These are phyloP conservation scores for Catalaphyllia jardinei DNA, from an alignment of 64 coral and sea anemone species.

Conservation along the genomic window DNA sequence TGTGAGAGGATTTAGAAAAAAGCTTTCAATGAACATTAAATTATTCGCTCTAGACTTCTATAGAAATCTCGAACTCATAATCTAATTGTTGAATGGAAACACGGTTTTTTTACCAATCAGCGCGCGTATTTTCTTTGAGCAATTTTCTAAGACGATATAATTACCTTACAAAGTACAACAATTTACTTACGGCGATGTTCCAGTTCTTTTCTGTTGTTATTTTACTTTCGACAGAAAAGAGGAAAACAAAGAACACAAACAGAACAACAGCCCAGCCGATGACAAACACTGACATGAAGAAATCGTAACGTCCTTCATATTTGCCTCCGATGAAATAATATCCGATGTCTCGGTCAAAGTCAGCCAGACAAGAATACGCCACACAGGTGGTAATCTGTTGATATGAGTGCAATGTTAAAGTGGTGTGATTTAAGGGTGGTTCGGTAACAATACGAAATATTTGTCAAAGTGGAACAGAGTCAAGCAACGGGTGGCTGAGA, in stretches of 20 bases:
- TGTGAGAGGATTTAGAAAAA: too few species aligned
- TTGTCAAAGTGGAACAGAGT: too few species aligned
- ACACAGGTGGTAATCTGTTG: neutral
- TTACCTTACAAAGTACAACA: neutral
- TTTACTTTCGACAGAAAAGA: neutral
- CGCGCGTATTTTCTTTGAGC: too few species aligned
- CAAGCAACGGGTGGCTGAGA: too few species aligned
- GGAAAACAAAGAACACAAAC: slow-evolving; percentile 4
- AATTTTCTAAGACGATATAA: too few species aligned
- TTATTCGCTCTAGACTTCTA: too few species aligned
- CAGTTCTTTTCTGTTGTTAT: slow-evolving; percentile 1
- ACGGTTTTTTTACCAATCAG: too few species aligned
- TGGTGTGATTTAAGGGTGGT: neutral
- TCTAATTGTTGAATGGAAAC: too few species aligned
- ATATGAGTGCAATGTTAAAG: neutral
- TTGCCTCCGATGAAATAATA: neutral
- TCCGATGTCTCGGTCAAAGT: neutral
- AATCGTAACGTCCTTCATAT: neutral
- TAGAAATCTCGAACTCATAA: too few species aligned
- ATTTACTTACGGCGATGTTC: neutral
- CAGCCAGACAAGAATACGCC: slow-evolving; percentile 15
- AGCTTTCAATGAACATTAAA: too few species aligned
- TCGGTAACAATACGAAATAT: too few species aligned
- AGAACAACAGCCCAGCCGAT: slow-evolving; percentile 7
- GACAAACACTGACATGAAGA: slow-evolving; percentile 9